Evolutionary conservation across 2,888 invertebrate genomes (phyloP).

Genomic region (Hoplodrina ambigua): DNA sequence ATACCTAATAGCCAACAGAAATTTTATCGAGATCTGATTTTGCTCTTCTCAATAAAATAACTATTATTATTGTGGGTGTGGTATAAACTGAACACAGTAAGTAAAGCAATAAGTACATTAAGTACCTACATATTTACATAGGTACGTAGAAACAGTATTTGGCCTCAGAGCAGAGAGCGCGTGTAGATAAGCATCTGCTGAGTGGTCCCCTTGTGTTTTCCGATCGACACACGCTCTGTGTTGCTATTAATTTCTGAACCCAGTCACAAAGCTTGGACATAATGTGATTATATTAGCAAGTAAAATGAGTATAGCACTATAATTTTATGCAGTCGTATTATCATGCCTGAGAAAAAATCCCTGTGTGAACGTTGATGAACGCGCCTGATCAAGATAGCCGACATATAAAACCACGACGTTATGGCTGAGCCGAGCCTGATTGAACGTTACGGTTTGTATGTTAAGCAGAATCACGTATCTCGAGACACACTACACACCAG

Average conservation of each 20-base stretch:
- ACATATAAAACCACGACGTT: slow-evolving; percentile 48
- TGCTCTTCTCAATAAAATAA: slow-evolving; percentile 12
- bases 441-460: slow-evolving; percentile 50
- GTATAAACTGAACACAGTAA: slow-evolving; percentile 48
- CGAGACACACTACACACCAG: slow-evolving; percentile 47
- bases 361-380: slow-evolving; percentile 70
- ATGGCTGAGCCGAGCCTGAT: slow-evolving; percentile 44
- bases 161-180: slow-evolving; percentile 72
- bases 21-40: no score
- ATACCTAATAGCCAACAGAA: no score
- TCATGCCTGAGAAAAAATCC: slow-evolving; percentile 72
- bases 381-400: slow-evolving; percentile 64
- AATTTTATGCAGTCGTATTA: slow-evolving; percentile 76
- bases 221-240: slow-evolving; percentile 83
- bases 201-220: slow-evolving; percentile 87
- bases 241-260: slow-evolving; percentile 89
- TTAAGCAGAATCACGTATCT: slow-evolving; percentile 40
- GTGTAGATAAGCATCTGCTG: slow-evolving; percentile 90
- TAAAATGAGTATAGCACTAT: slow-evolving; percentile 81
- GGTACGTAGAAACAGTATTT: slow-evolving; percentile 69
- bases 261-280: slow-evolving; percentile 87
- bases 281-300: slow-evolving; percentile 89
- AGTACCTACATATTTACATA: slow-evolving; percentile 69
- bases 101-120: slow-evolving; percentile 63
- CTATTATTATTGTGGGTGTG: slow-evolving; percentile 12